Base-by-base conservation (phyloP, 2,113 vertebrate species). In the Scomber japonicus region DNA sequence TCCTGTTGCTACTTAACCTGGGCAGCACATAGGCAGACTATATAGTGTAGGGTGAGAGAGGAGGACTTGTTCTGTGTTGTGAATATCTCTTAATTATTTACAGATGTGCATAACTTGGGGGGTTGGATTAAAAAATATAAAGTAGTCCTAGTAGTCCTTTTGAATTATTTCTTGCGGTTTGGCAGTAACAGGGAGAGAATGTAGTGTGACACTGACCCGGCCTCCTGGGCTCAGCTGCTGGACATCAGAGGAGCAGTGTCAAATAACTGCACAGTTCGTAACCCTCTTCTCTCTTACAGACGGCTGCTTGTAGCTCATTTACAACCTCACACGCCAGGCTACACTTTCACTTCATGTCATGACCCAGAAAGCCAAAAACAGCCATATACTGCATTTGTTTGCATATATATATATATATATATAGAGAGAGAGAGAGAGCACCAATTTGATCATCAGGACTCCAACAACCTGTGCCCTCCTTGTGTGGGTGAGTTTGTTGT, bases 161-260 rank as follows among this genome's bases (percentile, higher is more conserved):
- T 75, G 9, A 71, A 54, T 63, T 65, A 55, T 84, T 81, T 69
- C 61, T 62, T 3, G 2, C 6, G 45, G 69, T 45, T 68, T 59
- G 80, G 71, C 66, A 75, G 78, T 3, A 46, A n/a, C 31, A 17
- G 57, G 63, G 70, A 68, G 80, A 50, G 57, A 81, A 27, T 78
- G 69, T 66, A 85, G 71, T 31, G 46, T 68, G 86, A 87, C 90
- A 84, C 85, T 73, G 61, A 31, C 70, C 30, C 7, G 66, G 78
- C 75, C 88, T 78, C 80, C 70, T 44, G 68, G 45, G 62, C 86
- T 93, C 89, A 92, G 89, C 87, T 92, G 87, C 87, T 65, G 85
- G 80, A 84, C 84, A 89, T 83, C 84, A 89, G 90, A 91, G 89
- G 19, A 85, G 72, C 71, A 70, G 90, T 92, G 86, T 93, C 90